These are phyloP conservation scores for Mormyrus iriodes DNA, from an alignment of 2,113 vertebrate species.

Conservation along the genomic window DNA sequence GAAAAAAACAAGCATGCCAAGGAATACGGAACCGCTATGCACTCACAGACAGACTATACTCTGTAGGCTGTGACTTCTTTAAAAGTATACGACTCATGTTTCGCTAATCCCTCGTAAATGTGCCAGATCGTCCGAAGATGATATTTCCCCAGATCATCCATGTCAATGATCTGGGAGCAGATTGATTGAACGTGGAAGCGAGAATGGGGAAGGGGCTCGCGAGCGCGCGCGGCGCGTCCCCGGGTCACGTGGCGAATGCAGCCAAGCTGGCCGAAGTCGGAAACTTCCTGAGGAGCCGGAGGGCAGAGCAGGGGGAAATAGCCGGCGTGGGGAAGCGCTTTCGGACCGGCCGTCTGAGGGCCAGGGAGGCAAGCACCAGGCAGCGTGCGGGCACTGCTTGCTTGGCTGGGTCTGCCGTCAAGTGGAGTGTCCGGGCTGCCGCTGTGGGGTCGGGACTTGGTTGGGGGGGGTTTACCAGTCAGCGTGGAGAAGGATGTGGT, in stretches of 20 bases:
- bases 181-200: not conserved
- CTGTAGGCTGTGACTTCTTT: not conserved
- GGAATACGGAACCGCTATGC: not conserved
- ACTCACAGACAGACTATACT: not conserved
- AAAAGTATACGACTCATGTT: not conserved
- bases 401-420: not conserved
- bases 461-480: not conserved
- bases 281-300: slow-evolving; percentile 29
- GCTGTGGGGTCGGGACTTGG: not conserved
- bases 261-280: slow-evolving; percentile 20
- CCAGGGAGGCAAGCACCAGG: not conserved
- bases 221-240: slow-evolving; percentile 3
- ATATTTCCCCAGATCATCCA: not conserved
- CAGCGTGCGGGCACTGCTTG: not conserved
- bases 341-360: not conserved
- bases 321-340: not conserved
- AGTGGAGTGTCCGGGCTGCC: not conserved
- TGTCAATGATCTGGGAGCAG: not conserved
- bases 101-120: not conserved
- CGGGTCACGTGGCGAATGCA: slow-evolving; percentile 28
- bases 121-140: not conserved
- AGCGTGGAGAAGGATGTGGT: slow-evolving; percentile 30
- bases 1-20: not conserved
- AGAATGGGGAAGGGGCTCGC: not conserved
- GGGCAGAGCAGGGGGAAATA: not conserved